Percentiles rank a stretch among this genome's conserved stretches.
Evolutionary conservation across 2,888 invertebrate species (phyloP).

Genomic region (Pollenia griseotomentosa): DNA sequence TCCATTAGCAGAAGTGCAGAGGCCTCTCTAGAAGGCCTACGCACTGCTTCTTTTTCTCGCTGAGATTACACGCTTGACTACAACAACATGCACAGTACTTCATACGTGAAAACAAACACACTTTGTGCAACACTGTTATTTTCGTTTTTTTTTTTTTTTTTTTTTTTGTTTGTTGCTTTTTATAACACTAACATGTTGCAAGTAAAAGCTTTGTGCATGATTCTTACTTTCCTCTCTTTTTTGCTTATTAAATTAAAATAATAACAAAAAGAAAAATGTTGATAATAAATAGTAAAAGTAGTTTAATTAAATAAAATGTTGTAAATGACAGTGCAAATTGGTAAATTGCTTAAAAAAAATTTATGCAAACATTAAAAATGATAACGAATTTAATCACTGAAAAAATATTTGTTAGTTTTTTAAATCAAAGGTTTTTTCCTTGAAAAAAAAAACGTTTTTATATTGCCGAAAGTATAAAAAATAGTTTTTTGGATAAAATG

Average conservation of each 20-base stretch:
- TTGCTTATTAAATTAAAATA: constrained; percentile 10
- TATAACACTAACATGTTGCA: not conserved
- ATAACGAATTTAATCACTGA: constrained; percentile 20
- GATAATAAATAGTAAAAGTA: constrained; percentile 2
- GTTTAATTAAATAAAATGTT: constrained; percentile 30
- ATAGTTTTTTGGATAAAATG: too few relatives aligned
- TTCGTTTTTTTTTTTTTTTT: not conserved
- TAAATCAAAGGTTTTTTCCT: too few relatives aligned
- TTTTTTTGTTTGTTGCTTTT: not conserved
- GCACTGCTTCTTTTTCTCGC: too few relatives aligned
- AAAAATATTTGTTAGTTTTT: not conserved
- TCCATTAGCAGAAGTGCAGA: too few relatives aligned
- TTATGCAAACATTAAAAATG: not conserved
- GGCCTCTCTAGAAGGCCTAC: too few relatives aligned
- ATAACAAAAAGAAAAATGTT: not conserved
- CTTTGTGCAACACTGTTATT: not conserved
- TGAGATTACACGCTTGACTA: too few relatives aligned
- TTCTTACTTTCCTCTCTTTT: not conserved
- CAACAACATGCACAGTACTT: too few relatives aligned
- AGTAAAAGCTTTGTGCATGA: not conserved
- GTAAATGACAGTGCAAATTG: constrained; percentile 11
- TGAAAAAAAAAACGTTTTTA: too few relatives aligned
- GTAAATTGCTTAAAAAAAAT: constrained; percentile 17
- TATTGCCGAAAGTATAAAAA: too few relatives aligned
- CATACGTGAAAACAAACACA: not conserved